These are phyloP conservation scores for Agrochola lota DNA, from an alignment of 2,888 invertebrate species.

Conservation along the genomic window DNA sequence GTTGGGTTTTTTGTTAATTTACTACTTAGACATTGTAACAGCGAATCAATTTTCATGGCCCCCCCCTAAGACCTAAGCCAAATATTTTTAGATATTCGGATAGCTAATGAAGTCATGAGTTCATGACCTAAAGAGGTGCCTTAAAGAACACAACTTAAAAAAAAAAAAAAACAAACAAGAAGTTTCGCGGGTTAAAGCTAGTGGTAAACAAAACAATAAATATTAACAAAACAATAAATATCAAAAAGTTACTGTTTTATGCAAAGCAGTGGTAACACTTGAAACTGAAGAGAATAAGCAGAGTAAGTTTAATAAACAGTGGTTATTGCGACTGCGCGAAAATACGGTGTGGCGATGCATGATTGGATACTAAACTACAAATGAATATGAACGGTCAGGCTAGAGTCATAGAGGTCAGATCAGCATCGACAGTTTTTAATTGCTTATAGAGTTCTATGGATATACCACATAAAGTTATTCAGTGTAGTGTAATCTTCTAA, in stretches of 20 bases:
- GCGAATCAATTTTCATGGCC: too few relatives aligned
- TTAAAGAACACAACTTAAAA: too few relatives aligned
- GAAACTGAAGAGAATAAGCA: conserved; percentile 23
- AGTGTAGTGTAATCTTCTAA: conserved; percentile 43
- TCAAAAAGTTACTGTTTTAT: not conserved
- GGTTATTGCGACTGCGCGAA: conserved; percentile 53
- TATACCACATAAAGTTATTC: conserved; percentile 38
- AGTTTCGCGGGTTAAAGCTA: too few relatives aligned
- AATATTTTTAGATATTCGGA: too few relatives aligned
- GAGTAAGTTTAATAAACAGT: conserved; percentile 23
- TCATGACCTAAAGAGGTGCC: too few relatives aligned
- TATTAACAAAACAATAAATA: not conserved
- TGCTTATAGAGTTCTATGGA: conserved; percentile 9
- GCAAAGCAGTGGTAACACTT: not conserved
- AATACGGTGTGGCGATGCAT: conserved; percentile 52
- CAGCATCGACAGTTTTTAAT: conserved; percentile 30
- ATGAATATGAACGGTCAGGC: conserved; percentile 40
- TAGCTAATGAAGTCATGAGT: too few relatives aligned
- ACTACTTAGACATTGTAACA: too few relatives aligned
- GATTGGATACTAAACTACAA: conserved; percentile 49
- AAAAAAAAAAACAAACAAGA: too few relatives aligned
- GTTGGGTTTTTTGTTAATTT: not conserved
- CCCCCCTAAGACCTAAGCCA: too few relatives aligned
- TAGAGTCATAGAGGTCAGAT: conserved; percentile 32
- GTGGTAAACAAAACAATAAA: not conserved